A percentile compares a stretch with the other conserved stretches of the same genome.
phyloP scores from a whole-genome alignment of 1,140 invertebrate species.

The Lanistes nyassanus region DNA sequence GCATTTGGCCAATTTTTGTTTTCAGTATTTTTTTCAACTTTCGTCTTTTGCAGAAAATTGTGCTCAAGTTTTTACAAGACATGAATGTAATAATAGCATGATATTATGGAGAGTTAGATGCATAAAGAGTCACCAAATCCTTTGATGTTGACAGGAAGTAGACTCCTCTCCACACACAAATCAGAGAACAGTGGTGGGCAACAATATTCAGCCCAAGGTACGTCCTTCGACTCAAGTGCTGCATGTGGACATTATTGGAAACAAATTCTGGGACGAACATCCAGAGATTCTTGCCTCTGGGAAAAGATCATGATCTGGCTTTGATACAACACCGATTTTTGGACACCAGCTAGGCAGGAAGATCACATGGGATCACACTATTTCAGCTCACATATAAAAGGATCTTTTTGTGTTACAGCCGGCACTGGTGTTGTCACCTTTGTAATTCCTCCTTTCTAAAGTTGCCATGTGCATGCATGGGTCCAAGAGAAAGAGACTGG shows the following conservation, averaged over 20 bases:
- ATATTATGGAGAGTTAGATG: no score
- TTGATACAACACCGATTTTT: background rate
- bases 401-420: no score
- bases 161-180: slow-evolving; percentile 14
- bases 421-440: no score
- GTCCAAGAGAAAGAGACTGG: no score
- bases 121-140: no score
- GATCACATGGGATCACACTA: background rate
- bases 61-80: no score
- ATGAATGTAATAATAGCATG: no score
- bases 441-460: no score
- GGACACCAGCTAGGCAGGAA: background rate
- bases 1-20: background rate
- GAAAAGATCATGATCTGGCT: slow-evolving; percentile 31
- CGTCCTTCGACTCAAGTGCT: slow-evolving; percentile 37
- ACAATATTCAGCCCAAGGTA: slow-evolving; percentile 24
- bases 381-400: no score
- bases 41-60: no score
- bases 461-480: no score
- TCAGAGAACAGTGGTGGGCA: slow-evolving; percentile 24
- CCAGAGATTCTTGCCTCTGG: slow-evolving; percentile 66
- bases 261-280: slow-evolving; percentile 87
- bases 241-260: slow-evolving; percentile 82
- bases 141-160: background rate
- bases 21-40: no score